These are phyloP conservation scores for Otis tarda DNA, from an alignment of 2,113 vertebrate genomes.

Conservation along the genomic window DNA sequence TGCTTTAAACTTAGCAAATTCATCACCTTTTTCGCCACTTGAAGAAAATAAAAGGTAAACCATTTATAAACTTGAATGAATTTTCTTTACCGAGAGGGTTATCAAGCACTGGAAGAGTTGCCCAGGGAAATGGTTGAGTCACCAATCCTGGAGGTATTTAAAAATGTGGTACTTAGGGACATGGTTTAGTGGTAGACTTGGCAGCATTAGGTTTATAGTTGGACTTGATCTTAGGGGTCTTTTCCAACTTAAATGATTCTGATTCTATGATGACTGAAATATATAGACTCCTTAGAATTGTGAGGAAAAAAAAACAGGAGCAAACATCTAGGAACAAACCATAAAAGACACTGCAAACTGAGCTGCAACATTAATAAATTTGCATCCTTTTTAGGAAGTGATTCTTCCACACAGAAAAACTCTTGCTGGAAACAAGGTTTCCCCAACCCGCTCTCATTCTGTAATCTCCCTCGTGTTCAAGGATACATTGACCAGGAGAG, in stretches of 20 bases:
- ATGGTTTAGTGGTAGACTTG: too few relatives aligned
- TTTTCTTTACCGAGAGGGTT: neutral
- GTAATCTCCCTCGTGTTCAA: neutral
- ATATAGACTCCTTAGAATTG: neutral
- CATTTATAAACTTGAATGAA: neutral
- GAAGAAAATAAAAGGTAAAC: neutral
- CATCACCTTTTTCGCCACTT: neutral
- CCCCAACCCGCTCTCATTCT: neutral
- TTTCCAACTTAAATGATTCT: too few relatives aligned
- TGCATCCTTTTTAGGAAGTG: neutral
- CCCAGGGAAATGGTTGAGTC: neutral
- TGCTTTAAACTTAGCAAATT: neutral
- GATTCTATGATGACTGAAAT: neutral
- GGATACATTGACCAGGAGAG: slow-evolving; percentile 92
- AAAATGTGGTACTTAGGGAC: neutral
- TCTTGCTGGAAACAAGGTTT: neutral
- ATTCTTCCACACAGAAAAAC: neutral
- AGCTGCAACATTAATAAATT: neutral
- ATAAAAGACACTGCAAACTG: neutral
- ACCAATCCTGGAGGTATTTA: neutral
- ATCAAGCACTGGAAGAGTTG: neutral
- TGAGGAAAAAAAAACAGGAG: neutral
- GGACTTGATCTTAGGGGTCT: too few relatives aligned
- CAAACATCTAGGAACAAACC: neutral
- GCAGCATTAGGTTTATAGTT: too few relatives aligned